Conservation (phyloP, 2,113 vertebrate species). For the Trichomycterus rosablanca region DNA sequence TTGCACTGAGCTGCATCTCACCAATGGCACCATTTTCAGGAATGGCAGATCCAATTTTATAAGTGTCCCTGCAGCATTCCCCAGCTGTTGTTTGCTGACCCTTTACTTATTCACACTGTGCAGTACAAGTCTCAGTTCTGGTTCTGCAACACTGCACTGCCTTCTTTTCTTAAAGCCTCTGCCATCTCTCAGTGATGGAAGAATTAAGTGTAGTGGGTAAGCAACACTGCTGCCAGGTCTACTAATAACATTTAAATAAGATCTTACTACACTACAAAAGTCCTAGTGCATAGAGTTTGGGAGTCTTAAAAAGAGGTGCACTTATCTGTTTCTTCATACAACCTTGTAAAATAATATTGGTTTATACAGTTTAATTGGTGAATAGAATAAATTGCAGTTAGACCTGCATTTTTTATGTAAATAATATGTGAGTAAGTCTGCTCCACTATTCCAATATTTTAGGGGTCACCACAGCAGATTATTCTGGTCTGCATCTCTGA, state of each 20-base stretch:
- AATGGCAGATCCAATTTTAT: conserved; percentile 77
- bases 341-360: too few species aligned
- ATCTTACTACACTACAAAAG: too few species aligned
- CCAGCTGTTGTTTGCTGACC: conserved; percentile 67
- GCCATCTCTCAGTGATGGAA: conserved; percentile 40
- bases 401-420: too few species aligned
- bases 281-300: too few species aligned
- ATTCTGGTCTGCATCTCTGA: too few species aligned
- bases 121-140: conserved; percentile 44
- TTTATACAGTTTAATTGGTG: too few species aligned
- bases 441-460: too few species aligned
- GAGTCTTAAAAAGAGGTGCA: too few species aligned
- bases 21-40: conserved; percentile 72
- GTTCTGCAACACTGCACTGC: conserved; percentile 60
- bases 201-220: conserved; percentile 50
- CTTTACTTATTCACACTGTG: conserved; percentile 56
- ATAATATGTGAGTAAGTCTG: too few species aligned
- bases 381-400: too few species aligned
- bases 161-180: conserved; percentile 45
- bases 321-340: too few species aligned
- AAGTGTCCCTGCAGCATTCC: conserved; percentile 63
- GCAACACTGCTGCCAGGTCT: neutral
- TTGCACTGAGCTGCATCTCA: conserved; percentile 66
- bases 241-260: conserved; percentile 1
- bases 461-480: too few species aligned